Conservation (phyloP, 2,888 invertebrate genomes). For the Leptogaster cylindrica region DNA sequence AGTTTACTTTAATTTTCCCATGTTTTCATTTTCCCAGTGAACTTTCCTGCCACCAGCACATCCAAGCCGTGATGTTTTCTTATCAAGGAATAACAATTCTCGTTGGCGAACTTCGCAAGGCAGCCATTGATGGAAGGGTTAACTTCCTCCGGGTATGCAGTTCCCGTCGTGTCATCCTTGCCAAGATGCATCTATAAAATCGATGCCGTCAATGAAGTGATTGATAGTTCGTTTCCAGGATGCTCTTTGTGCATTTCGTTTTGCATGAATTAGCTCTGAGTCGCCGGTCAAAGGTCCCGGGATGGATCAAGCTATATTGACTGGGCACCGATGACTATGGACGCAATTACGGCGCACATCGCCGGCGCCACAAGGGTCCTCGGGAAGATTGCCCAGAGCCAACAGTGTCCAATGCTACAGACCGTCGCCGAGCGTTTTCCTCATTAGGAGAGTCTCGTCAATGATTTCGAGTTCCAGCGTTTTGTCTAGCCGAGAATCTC, state of each 20-base stretch:
- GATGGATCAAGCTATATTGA: neutral
- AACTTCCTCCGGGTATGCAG: neutral
- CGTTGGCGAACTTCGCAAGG: neutral
- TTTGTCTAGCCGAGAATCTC: neutral
- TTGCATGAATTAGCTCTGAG: slow-evolving; percentile 1
- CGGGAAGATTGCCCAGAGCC: neutral
- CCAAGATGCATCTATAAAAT: neutral
- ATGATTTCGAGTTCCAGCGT: neutral
- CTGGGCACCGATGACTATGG: neutral
- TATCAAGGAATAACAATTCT: neutral
- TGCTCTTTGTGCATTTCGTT: slow-evolving; percentile 26
- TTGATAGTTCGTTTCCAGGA: slow-evolving; percentile 1
- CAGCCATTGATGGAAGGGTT: neutral
- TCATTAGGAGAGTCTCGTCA: neutral
- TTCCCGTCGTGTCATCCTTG: neutral
- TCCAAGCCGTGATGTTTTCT: slow-evolving; percentile 2
- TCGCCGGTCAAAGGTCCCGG: neutral
- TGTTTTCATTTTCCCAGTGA: slow-evolving; percentile 14
- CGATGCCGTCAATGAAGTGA: slow-evolving; percentile 28
- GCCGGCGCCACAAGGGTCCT: slow-evolving; percentile 1
- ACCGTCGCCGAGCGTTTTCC: neutral
- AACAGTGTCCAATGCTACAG: neutral
- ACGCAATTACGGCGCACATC: slow-evolving; percentile 14
- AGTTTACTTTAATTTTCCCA: slow-evolving; percentile 16
- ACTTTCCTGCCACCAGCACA: neutral